Percentiles rank a stretch among this genome's conserved stretches.
Evolutionary conservation across 2,797 vertebrate genomes (phyloP).

Genomic region (Dermochelys coriacea): DNA sequence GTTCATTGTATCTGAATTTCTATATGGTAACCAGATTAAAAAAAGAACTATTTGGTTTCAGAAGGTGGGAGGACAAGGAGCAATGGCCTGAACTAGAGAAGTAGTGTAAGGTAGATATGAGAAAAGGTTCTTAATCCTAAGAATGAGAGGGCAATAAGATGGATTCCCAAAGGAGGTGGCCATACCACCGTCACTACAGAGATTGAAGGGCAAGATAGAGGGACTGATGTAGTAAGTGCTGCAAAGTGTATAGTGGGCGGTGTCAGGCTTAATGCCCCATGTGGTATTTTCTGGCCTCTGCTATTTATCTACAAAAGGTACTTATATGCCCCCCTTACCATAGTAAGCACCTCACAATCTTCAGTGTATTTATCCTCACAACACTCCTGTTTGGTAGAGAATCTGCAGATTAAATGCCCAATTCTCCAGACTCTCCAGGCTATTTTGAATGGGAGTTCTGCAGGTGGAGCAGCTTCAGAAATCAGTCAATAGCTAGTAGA

Average conservation of each 20-base stretch:
- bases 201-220: too few species aligned
- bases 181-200: too few species aligned
- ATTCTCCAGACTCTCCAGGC: background rate
- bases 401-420: slow-evolving; percentile 20
- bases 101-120: background rate
- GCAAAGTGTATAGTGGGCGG: too few species aligned
- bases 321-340: slow-evolving; percentile 57
- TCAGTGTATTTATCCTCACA: slow-evolving; percentile 38
- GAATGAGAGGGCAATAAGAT: too few species aligned
- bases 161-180: too few species aligned
- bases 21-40: background rate
- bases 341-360: slow-evolving; percentile 51
- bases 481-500: slow-evolving; percentile 18
- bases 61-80: background rate
- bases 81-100: slow-evolving; percentile 3
- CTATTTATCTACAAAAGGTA: slow-evolving; percentile 44
- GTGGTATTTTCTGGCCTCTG: slow-evolving; percentile 6
- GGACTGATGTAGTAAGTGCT: too few species aligned
- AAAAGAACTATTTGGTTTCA: background rate
- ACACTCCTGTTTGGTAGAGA: slow-evolving; percentile 56
- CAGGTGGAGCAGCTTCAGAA: background rate
- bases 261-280: too few species aligned
- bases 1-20: background rate
- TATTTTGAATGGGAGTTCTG: background rate
- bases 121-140: rapidly evolving